phyloP scores from a whole-genome alignment of 2,888 invertebrate genomes.

The Campoplex nolae region DNA sequence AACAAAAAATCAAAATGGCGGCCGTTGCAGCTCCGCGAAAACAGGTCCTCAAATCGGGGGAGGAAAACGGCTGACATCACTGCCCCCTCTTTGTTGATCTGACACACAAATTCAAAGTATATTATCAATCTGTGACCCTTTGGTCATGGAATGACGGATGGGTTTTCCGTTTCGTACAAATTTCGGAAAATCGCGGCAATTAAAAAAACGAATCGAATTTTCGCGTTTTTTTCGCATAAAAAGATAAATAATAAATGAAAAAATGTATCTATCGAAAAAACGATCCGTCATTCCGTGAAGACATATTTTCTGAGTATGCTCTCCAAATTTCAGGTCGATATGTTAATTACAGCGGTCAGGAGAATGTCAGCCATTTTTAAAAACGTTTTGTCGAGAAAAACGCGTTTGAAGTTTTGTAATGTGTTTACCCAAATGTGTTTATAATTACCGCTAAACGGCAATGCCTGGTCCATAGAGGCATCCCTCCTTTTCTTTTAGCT shows the following conservation, averaged over 20 bases:
- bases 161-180: too few species aligned
- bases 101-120: conserved; percentile 13
- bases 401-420: conserved; percentile 25
- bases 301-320: conserved; percentile 14
- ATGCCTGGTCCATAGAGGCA: not conserved
- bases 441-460: not conserved
- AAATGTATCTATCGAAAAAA: conserved; percentile 32
- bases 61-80: conserved; percentile 16
- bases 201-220: not conserved
- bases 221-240: conserved; percentile 5
- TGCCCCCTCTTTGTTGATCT: too few species aligned
- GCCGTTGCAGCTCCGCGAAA: not conserved
- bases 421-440: not conserved
- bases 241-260: conserved; percentile 37
- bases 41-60: conserved; percentile 15
- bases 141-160: conserved; percentile 17
- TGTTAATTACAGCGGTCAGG: conserved; percentile 22
- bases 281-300: conserved; percentile 14
- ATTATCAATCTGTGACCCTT: conserved; percentile 36
- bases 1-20: not conserved
- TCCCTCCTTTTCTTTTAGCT: not conserved
- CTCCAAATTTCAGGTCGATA: conserved; percentile 33
- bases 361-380: too few species aligned
- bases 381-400: not conserved
- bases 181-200: too few species aligned